Conservation (phyloP, 2,113 vertebrate genomes). For the Rhinoderma darwinii region DNA sequence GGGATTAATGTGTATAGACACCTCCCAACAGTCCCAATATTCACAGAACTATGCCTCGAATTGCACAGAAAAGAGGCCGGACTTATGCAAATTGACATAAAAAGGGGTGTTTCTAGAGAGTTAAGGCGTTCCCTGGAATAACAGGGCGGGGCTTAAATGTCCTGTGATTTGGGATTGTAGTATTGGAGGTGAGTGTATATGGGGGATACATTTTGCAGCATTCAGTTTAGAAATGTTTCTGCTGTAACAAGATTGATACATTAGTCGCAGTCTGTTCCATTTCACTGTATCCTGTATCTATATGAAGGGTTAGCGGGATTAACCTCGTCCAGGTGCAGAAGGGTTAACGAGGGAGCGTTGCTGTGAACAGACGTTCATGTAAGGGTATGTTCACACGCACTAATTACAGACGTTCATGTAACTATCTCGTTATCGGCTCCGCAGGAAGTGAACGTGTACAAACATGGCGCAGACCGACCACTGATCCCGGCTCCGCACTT, state of each 20-base stretch:
- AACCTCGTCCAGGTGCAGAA: not conserved
- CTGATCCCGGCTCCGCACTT: not conserved
- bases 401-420: constrained; percentile 4
- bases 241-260: too few relatives aligned
- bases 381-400: too few relatives aligned
- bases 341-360: not conserved
- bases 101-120: not conserved
- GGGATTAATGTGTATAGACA: too few relatives aligned
- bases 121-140: not conserved
- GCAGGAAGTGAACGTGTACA: constrained; percentile 19
- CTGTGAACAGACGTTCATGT: not conserved
- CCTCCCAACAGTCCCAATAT: too few relatives aligned
- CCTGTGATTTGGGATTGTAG: not conserved
- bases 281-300: too few relatives aligned
- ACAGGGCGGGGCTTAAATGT: not conserved
- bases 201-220: too few relatives aligned
- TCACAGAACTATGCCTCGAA: not conserved
- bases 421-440: not conserved
- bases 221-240: too few relatives aligned
- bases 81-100: too few relatives aligned
- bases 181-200: not conserved
- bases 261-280: too few relatives aligned
- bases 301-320: too few relatives aligned
- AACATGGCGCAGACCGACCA: not conserved
- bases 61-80: too few relatives aligned